Base-by-base conservation (phyloP, 2,888 invertebrate species). In the Diloba caeruleocephala region DNA sequence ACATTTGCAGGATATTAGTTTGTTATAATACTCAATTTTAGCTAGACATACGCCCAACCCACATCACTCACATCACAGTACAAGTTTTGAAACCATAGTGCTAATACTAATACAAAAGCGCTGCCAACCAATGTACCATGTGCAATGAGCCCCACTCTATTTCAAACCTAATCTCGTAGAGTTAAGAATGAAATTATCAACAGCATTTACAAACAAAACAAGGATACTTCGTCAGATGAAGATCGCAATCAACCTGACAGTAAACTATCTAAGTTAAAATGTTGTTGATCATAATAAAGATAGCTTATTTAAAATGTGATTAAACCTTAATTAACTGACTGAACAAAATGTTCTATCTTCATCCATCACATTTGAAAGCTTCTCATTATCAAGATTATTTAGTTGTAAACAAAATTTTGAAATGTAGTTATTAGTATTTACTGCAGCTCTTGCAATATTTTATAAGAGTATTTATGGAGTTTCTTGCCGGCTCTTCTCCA, bases 221-320 rank as follows among this genome's bases (percentile, higher is more conserved):
- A 42, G 14, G n/a, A n/a, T n/a, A n/a, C n/a, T n/a, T 21, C 7
- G 21, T 21, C 21, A 21, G 21, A 44, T 55, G 21, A 46, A 55
- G 64, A 67, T 64, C 33, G 15, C 42, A 25, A 67, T 67, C 67
- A 31, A 49, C 60, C 51, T 60, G 56, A 54, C 59, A 58, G 25
- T 33, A 46, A 23, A 33, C 29, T 66, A 61, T 50, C 38, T 17
- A 62, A 49, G 10, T 44, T 56, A 28, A 39, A 49, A 50, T 44
- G 26, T 49, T 32, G 52, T 50, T 44, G 12, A 38, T 13, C 37
- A 26, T 31, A n/a, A 43, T 25, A 9, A 29, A 50, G 3, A 33
- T 41, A 13, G 33, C 42, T 14, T 15, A 23, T 32, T 36, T 36
- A 36, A 17, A 59, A 49, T 51, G 26, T 49, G 33, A 53, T 67